Evolutionary conservation across 2,797 vertebrate genomes (phyloP).

Genomic region (Acanthurus tractus): DNA sequence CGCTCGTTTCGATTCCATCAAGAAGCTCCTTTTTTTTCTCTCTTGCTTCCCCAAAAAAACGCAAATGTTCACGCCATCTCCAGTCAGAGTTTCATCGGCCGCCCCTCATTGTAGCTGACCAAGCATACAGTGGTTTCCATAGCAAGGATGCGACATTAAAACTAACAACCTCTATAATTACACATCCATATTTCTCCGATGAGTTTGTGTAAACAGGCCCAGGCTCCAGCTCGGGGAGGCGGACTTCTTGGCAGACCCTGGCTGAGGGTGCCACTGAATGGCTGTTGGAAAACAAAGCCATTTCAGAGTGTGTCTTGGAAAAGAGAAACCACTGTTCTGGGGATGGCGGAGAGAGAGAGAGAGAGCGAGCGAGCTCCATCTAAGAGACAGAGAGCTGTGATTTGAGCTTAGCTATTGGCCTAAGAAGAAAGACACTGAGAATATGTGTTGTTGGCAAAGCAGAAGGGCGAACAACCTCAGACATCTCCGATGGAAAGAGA

Average conservation of each 20-base stretch:
- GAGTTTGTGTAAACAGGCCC: slow-evolving; percentile 84
- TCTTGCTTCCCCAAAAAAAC: slow-evolving; percentile 15
- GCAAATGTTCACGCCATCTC: slow-evolving; percentile 69
- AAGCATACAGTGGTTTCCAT: slow-evolving; percentile 79
- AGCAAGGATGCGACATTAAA: slow-evolving; percentile 80
- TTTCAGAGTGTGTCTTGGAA: slow-evolving; percentile 81
- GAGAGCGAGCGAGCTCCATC: slow-evolving; percentile 67
- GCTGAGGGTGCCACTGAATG: slow-evolving; percentile 78
- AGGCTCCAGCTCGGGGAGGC: slow-evolving; percentile 76
- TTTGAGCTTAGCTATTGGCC: slow-evolving; percentile 81
- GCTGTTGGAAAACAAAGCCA: slow-evolving; percentile 82
- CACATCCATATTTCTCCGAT: slow-evolving; percentile 83
- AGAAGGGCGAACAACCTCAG: slow-evolving; percentile 78
- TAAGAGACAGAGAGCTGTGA: slow-evolving; percentile 77
- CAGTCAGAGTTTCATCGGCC: slow-evolving; percentile 68
- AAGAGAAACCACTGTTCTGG: slow-evolving; percentile 79
- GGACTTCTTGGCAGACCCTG: slow-evolving; percentile 76
- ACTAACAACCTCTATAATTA: slow-evolving; percentile 84
- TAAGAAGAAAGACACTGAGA: slow-evolving; percentile 76
- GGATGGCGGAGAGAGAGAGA: slow-evolving; percentile 65
- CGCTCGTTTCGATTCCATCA: slow-evolving; percentile 72
- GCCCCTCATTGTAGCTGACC: slow-evolving; percentile 69
- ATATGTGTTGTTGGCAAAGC: slow-evolving; percentile 80
- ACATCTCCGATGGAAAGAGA: slow-evolving; percentile 74
- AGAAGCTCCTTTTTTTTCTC: slow-evolving; percentile 42